phyloP scores from a whole-genome alignment of 1,140 invertebrate species.

The Wiebesia pumilae region DNA sequence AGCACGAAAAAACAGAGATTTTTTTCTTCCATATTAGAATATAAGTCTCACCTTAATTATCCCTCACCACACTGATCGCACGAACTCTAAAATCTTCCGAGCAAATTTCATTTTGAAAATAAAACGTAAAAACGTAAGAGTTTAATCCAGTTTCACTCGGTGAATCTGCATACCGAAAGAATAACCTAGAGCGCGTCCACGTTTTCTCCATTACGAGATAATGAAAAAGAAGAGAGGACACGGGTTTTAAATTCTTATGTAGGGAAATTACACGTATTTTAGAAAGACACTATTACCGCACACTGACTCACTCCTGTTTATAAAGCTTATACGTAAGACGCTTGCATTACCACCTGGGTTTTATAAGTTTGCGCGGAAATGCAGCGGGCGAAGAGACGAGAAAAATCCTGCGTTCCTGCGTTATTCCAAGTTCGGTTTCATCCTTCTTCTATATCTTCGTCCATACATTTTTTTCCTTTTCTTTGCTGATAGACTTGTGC shows the following conservation, averaged over 20 bases:
- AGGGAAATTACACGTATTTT: constrained; percentile 12
- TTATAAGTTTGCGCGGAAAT: background rate
- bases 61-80: constrained; percentile 34
- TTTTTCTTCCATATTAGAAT: constrained; percentile 56
- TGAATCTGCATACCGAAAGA: background rate
- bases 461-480: background rate
- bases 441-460: background rate
- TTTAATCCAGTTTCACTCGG: background rate
- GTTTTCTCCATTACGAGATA: background rate
- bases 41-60: constrained; percentile 27
- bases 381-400: background rate
- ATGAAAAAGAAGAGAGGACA: background rate
- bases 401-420: background rate
- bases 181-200: background rate
- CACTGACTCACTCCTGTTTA: constrained; percentile 30
- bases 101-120: background rate
- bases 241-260: constrained; percentile 17
- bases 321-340: constrained; percentile 38
- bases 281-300: background rate
- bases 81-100: background rate
- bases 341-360: constrained; percentile 14
- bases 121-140: background rate
- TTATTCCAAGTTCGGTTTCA: background rate
- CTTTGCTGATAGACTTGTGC: constrained; percentile 4
- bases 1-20: constrained; percentile 18